Conservation (phyloP, 1,140 invertebrate species). For the Rhizoglyphus robini region DNA sequence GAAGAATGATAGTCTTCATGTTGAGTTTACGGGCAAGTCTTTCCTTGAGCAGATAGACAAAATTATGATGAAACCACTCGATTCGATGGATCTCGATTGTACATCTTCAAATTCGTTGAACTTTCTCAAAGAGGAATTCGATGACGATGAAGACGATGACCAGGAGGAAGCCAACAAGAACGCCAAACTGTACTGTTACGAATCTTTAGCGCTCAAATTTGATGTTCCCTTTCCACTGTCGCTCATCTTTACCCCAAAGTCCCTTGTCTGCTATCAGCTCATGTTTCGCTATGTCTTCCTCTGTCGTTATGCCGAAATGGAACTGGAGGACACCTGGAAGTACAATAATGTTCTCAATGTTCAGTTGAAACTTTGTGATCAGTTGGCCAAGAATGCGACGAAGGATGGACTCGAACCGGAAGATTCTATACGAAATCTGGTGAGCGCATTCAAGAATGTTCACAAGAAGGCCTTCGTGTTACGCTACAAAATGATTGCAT, state of each 20-base stretch:
- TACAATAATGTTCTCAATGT: conserved; percentile 17
- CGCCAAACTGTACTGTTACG: conserved; percentile 57
- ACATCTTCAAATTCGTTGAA: neutral
- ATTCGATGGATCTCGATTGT: neutral
- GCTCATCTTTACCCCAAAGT: conserved; percentile 57
- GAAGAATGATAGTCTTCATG: conserved; percentile 69
- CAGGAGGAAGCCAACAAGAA: conserved; percentile 36
- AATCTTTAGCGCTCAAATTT: conserved; percentile 85
- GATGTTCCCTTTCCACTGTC: conserved; percentile 92
- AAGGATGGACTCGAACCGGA: conserved; percentile 32
- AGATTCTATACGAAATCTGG: conserved; percentile 27
- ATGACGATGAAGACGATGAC: conserved; percentile 11
- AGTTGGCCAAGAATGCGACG: neutral
- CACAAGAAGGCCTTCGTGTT: conserved; percentile 63
- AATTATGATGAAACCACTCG: conserved; percentile 10
- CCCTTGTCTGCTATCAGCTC: conserved; percentile 76
- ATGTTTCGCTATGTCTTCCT: conserved; percentile 88
- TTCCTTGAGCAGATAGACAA: conserved; percentile 15
- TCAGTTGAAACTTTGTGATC: neutral
- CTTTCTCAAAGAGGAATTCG: neutral
- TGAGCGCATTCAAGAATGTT: conserved; percentile 61
- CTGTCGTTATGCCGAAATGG: conserved; percentile 75
- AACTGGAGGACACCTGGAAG: conserved; percentile 39
- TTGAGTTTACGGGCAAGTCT: conserved; percentile 15
- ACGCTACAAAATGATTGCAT: conserved; percentile 89